Base-by-base conservation (phyloP, 2,797 vertebrate species). In the Cercopithecus neglectus region DNA sequence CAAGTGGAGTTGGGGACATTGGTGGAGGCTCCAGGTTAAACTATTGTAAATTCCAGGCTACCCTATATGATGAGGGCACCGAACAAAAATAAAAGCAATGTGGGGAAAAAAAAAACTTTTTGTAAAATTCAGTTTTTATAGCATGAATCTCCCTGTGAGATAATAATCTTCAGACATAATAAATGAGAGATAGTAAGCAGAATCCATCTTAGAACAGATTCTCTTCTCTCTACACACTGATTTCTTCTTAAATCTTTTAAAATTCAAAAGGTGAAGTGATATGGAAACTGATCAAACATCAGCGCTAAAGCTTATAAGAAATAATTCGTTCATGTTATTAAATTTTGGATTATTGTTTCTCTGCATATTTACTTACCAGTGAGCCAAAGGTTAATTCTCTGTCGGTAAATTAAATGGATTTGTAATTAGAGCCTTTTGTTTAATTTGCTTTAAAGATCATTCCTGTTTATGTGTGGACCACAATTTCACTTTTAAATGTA, bases 381-480 rank as follows among this genome's bases (percentile, higher is more conserved):
- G 91, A 86, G 97, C 95, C 88, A 95, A 97, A 98, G 96, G 83
- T 97, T 98, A 98, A 97, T 98, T 98, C 98, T n/a, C 91, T 97
- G 85, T 97, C 96, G 96, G 93, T 95, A 98, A 95, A 98, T 95
- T 96, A 97, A 98, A 98, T 98, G 96, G 96, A 98, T 98, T 98
- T 98, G 97, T 97, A 98, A 98, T 98, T 98, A 98, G 97, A 94
- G 70, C 55, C 78, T 98, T 81, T 98, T 98, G 98, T 98, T 98
- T 98, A 98, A 98, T 98, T 98, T 98, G 97, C 94, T 98, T 98
- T 98, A 98, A 98, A 98, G 96, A 97, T 98, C 97, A 98, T 97
- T 98, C 91, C 79, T 98, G 97, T 98, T 98, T 98, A 94, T 97
- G 91, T 78, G 94, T 97, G 88, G 97, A 96, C 91, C 67, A 5